Evolutionary conservation across 2,888 invertebrate species (phyloP).

Genomic region (Tenthredo livida): DNA sequence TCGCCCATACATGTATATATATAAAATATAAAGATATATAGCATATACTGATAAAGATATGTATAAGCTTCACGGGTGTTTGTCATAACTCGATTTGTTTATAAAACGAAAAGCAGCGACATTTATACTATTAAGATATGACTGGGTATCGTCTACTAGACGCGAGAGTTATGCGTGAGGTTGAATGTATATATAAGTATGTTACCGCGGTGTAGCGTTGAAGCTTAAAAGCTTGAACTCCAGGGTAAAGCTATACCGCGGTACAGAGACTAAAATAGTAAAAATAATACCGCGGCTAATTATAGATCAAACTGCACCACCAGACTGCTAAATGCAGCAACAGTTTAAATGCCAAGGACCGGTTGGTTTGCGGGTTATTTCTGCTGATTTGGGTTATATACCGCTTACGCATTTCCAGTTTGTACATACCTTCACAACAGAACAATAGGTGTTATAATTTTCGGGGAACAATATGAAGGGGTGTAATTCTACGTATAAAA

Average conservation of each 20-base stretch:
- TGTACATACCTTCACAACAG: neutral
- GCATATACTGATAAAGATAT: neutral
- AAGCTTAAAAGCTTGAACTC: slow-evolving; percentile 44
- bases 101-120: slow-evolving; percentile 10
- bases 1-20: too few species aligned
- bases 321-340: slow-evolving; percentile 50
- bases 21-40: neutral
- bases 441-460: neutral
- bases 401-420: neutral
- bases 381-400: slow-evolving; percentile 21
- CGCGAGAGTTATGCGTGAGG: slow-evolving; percentile 37
- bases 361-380: slow-evolving; percentile 44
- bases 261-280: slow-evolving; percentile 44
- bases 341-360: slow-evolving; percentile 50
- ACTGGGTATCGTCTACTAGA: slow-evolving; percentile 19
- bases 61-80: neutral
- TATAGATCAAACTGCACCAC: slow-evolving; percentile 62
- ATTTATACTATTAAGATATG: slow-evolving; percentile 16
- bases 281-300: slow-evolving; percentile 63
- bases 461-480: neutral
- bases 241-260: slow-evolving; percentile 29
- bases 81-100: slow-evolving; percentile 11
- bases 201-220: neutral
- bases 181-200: slow-evolving; percentile 13
- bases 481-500: neutral